These are phyloP conservation scores for Geophilus truncorum DNA, from an alignment of 2,888 invertebrate genomes.

Conservation along the genomic window DNA sequence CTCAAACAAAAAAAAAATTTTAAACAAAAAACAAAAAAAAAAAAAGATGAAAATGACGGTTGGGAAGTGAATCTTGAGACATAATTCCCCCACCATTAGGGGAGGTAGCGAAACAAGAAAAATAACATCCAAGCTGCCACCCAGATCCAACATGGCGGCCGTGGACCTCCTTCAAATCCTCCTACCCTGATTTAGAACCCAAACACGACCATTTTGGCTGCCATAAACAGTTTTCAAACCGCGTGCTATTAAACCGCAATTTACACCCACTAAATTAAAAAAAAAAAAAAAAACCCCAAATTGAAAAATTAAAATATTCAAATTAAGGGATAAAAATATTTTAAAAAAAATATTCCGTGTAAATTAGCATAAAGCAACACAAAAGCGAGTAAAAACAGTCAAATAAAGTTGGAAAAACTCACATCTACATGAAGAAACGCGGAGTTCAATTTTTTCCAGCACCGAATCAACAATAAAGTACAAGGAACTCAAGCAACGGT, in stretches of 20 bases:
- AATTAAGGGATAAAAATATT: too few relatives aligned
- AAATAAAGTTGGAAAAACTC: not conserved
- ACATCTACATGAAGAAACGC: constrained; percentile 9
- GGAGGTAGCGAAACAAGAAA: constrained; percentile 27
- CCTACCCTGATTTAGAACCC: not conserved
- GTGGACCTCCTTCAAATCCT: constrained; percentile 17
- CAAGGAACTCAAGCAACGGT: constrained; percentile 27
- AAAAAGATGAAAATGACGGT: not conserved
- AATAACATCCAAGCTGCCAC: constrained; percentile 25
- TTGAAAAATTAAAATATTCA: not conserved
- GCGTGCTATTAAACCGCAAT: not conserved
- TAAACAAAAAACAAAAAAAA: too few relatives aligned
- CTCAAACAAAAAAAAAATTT: not conserved
- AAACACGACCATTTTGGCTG: not conserved
- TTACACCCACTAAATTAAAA: not conserved
- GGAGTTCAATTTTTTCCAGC: not conserved
- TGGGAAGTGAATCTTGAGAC: not conserved
- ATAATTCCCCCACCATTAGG: not conserved
- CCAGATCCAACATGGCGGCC: constrained; percentile 14
- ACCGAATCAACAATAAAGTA: constrained; percentile 19
- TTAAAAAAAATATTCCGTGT: not conserved
- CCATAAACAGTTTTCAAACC: not conserved
- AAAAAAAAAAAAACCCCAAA: not conserved
- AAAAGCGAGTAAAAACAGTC: not conserved
- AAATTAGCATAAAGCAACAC: not conserved